Evolutionary conservation across 1,140 invertebrate species (phyloP).

Genomic region (Drosophila truncata): DNA sequence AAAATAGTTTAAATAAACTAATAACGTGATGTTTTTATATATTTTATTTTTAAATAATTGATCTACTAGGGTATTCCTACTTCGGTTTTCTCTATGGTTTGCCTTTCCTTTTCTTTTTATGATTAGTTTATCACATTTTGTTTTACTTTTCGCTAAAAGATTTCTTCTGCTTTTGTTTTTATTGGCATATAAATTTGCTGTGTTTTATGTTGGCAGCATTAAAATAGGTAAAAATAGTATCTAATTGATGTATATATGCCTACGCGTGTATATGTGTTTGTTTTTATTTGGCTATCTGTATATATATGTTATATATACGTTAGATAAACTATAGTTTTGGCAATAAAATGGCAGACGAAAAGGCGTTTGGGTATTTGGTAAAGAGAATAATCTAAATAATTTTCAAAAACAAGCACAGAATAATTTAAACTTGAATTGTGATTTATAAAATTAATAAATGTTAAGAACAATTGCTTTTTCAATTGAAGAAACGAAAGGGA

Average conservation of each 20-base stretch:
- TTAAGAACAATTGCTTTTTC: too few relatives aligned
- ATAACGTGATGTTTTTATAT: neutral
- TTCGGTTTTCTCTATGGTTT: neutral
- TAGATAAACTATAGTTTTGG: constrained; percentile 18
- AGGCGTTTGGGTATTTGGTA: neutral
- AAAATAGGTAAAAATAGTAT: constrained; percentile 51
- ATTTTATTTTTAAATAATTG: neutral
- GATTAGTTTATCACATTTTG: constrained; percentile 23
- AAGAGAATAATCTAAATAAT: neutral
- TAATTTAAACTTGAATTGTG: neutral
- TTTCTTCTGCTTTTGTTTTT: constrained; percentile 29
- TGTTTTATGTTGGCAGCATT: constrained; percentile 48
- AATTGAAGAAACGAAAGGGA: constrained; percentile 6
- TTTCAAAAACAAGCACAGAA: neutral
- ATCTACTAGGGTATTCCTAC: neutral
- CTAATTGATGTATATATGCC: constrained; percentile 1
- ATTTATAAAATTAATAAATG: neutral
- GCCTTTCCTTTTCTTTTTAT: constrained; percentile 3
- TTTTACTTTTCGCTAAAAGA: constrained; percentile 13
- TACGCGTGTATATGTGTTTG: constrained; percentile 20
- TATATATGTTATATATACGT: neutral
- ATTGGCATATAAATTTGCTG: constrained; percentile 63
- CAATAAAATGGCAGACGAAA: constrained; percentile 19
- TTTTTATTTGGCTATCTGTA: constrained; percentile 13
- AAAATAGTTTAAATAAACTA: neutral